A percentile compares a stretch with the other conserved stretches of the same genome.
Evolutionary conservation across 2,888 invertebrate genomes (phyloP).

Genomic region (Geotrupes spiniger): DNA sequence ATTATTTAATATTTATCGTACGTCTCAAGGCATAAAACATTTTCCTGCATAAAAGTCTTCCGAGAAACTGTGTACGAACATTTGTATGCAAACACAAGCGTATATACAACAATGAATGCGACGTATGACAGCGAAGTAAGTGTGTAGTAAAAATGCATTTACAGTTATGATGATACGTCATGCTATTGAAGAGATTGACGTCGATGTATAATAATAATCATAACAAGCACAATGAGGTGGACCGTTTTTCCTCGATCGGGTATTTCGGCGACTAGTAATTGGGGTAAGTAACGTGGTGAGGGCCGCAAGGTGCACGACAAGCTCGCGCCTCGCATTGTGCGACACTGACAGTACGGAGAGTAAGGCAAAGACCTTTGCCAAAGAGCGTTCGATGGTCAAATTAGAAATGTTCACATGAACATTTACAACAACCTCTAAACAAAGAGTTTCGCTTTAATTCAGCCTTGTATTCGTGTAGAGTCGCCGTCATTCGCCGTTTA

Average conservation of each 20-base stretch:
- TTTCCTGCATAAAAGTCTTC: constrained; percentile 4
- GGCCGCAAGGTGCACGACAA: background rate
- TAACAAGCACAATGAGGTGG: too few relatives aligned
- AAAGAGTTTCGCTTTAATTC: constrained; percentile 38
- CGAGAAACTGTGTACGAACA: background rate
- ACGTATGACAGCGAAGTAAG: too few relatives aligned
- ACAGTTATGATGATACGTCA: too few relatives aligned
- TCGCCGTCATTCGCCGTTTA: constrained; percentile 36
- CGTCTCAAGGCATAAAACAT: background rate
- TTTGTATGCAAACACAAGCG: constrained; percentile 1
- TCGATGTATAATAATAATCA: too few relatives aligned
- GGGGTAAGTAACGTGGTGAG: constrained; percentile 2
- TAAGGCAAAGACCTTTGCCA: constrained; percentile 13
- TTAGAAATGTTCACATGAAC: constrained; percentile 36
- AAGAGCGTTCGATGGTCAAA: constrained; percentile 31
- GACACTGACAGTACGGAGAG: background rate
- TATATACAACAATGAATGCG: background rate
- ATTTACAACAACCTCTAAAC: constrained; percentile 36
- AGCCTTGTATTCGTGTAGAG: constrained; percentile 43
- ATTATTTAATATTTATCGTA: too few relatives aligned
- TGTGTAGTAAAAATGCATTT: too few relatives aligned
- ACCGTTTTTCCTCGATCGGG: constrained; percentile 1
- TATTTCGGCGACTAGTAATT: background rate
- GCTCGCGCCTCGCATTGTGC: background rate
- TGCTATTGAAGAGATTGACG: too few relatives aligned